Evolutionary conservation across 53 echinoderm and acorn worm genomes (phyloP), one percentile per base, ranked within the genome.

Genomic region (Actinopyga echinites): DNA sequence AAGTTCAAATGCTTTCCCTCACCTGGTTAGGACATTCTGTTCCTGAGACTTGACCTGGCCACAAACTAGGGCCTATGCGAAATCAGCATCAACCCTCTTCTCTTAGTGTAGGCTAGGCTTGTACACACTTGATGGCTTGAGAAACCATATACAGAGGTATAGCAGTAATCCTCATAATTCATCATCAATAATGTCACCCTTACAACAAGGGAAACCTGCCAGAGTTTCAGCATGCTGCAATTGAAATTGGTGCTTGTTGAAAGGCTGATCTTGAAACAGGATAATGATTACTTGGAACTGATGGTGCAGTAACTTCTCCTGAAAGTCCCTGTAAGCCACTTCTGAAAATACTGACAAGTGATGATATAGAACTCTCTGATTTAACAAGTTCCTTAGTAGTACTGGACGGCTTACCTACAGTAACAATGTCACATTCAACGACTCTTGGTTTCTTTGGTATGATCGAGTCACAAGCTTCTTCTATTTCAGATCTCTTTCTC

Each of bases 301-400:
- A 77, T 55, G 43, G 77, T 77, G 77, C 53, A 25, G 79, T 83
- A 4, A 86, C 75, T 36, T 95, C 95, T 20, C 91, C 93, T 30
- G 95, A 89, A 23, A 95, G 91, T 80, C 95, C 95, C 36, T 93
- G 93, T 29, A 95, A 93, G 54, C 95, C 93, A 22, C 93, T 85
- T 77, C 91, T 93, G 91, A 95, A 95, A 83, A 95, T 95, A 82
- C 81, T 89, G 65, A 95, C 95, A 15, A 95, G 58, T 43, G 91
- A 87, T 45, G 93, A 91, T 73, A 95, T 92, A 5, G 91, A 87
- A 63, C 84, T 79, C 25, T 85, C 85, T 38, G 62, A 22, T 61
- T 80, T 59, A 21, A 80, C 40, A 80, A 80, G 58, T 74, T 22
- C 57, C 11, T 60, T 36, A 60, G 23, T 9, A 9, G 81, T 61